phyloP scores from a whole-genome alignment of 1,140 invertebrate species.

The Diorhabda sublineata region DNA sequence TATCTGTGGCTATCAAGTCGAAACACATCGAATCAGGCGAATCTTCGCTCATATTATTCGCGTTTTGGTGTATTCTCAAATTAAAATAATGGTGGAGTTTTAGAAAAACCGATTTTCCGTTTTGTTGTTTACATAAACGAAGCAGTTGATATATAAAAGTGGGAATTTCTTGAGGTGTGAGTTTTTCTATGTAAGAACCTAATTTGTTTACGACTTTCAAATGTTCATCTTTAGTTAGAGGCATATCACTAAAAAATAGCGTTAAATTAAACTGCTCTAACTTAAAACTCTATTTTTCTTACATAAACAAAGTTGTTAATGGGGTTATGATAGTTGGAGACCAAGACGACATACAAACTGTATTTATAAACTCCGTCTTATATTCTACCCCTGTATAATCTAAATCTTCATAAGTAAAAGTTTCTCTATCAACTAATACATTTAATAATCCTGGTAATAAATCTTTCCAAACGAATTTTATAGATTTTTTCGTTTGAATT shows the following conservation, averaged over 20 bases:
- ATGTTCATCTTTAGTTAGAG: conserved; percentile 45
- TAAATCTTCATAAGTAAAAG: conserved; percentile 43
- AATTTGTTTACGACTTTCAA: conserved; percentile 48
- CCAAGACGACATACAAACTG: conserved; percentile 46
- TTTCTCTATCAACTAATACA: conserved; percentile 39
- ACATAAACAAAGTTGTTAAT: conserved; percentile 50
- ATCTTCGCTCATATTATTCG: conserved; percentile 20
- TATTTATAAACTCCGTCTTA: conserved; percentile 42
- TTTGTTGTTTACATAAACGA: conserved; percentile 44
- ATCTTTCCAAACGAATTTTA: conserved; percentile 50
- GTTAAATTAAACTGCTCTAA: not conserved
- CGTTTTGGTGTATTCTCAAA: conserved; percentile 46
- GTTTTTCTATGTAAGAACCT: conserved; percentile 44
- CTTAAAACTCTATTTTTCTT: conserved; percentile 7
- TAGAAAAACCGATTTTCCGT: conserved; percentile 43
- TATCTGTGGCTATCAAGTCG: conserved; percentile 46
- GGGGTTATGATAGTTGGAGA: conserved; percentile 44
- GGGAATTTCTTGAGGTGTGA: conserved; percentile 49
- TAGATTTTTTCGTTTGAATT: conserved; percentile 45
- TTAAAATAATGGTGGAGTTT: conserved; percentile 50
- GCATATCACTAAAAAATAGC: conserved; percentile 35
- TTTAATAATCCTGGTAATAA: conserved; percentile 46
- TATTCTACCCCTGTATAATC: conserved; percentile 46
- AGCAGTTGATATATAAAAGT: conserved; percentile 49
- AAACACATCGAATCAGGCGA: conserved; percentile 33